Conservation (phyloP, 2,888 invertebrate genomes). For the Sclerodermus sp. region DNA sequence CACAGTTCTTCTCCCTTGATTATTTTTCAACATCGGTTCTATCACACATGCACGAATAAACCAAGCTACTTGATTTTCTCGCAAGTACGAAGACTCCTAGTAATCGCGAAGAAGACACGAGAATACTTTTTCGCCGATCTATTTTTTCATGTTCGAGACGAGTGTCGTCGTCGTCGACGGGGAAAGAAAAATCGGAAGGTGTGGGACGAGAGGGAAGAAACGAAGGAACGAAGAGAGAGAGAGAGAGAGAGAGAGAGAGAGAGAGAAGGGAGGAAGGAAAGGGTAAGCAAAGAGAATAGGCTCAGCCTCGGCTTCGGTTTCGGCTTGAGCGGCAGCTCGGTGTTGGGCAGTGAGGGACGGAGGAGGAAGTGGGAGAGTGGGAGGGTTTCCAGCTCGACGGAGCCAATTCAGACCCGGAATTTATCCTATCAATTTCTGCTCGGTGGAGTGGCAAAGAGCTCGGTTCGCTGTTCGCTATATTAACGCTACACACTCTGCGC, state of each 20-base stretch:
- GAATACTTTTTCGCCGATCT: neutral
- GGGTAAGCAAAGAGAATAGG: too few species aligned
- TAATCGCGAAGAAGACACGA: too few species aligned
- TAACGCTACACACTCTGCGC: conserved; percentile 53
- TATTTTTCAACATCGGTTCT: too few species aligned
- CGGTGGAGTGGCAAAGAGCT: conserved; percentile 66
- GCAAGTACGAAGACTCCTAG: conserved; percentile 15
- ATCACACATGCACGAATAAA: too few species aligned
- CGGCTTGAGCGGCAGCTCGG: conserved; percentile 14
- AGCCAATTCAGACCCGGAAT: conserved; percentile 67
- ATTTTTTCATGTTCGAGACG: too few species aligned
- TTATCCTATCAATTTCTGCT: conserved; percentile 69
- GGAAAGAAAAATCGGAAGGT: conserved; percentile 11
- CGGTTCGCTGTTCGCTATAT: conserved; percentile 55
- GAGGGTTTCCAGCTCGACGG: conserved; percentile 62
- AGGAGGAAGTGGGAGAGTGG: conserved; percentile 15
- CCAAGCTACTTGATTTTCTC: too few species aligned
- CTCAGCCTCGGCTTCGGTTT: neutral
- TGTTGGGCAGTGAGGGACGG: conserved; percentile 10
- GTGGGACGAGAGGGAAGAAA: neutral
- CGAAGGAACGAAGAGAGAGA: neutral
- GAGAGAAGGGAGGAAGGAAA: too few species aligned
- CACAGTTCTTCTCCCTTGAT: too few species aligned
- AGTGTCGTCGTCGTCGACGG: too few species aligned
- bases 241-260: conserved; percentile 2